Conservation (phyloP, 2,797 vertebrate genomes). For the Peromyscus melanophrys region DNA sequence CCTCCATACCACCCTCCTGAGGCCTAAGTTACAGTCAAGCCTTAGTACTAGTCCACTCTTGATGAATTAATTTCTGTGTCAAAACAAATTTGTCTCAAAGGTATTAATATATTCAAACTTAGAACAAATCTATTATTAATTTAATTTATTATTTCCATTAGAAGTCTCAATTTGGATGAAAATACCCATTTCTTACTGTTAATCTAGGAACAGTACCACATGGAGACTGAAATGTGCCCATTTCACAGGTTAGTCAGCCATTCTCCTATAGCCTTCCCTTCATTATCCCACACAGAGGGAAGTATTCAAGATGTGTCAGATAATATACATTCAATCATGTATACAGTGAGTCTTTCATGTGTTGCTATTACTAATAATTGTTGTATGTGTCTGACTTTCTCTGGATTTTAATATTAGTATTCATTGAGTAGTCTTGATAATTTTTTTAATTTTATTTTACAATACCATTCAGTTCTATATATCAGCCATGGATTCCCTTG, state of each 20-base stretch:
- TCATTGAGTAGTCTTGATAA: neutral
- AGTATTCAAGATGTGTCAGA: neutral
- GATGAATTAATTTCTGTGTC: neutral
- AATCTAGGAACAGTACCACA: neutral
- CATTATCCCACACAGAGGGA: neutral
- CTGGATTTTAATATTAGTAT: too few species aligned
- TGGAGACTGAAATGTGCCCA: neutral
- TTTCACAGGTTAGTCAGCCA: neutral
- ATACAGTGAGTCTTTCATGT: neutral
- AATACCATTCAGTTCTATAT: too few species aligned
- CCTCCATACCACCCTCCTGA: neutral
- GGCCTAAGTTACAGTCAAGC: neutral
- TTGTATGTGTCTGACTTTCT: neutral
- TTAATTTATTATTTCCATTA: neutral
- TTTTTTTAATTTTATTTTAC: too few species aligned
- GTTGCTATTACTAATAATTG: neutral
- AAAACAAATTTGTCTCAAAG: neutral
- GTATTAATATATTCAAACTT: neutral
- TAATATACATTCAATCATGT: neutral
- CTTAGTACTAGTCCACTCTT: neutral
- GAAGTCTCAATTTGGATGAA: neutral
- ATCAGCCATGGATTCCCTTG: too few species aligned
- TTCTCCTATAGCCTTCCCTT: neutral
- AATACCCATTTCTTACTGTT: neutral
- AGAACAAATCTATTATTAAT: neutral